A percentile compares a stretch with the other conserved stretches of the same genome.
Evolutionary conservation across 53 echinoderm and acorn worm species (phyloP).

Genomic region (Patiria pectinifera): DNA sequence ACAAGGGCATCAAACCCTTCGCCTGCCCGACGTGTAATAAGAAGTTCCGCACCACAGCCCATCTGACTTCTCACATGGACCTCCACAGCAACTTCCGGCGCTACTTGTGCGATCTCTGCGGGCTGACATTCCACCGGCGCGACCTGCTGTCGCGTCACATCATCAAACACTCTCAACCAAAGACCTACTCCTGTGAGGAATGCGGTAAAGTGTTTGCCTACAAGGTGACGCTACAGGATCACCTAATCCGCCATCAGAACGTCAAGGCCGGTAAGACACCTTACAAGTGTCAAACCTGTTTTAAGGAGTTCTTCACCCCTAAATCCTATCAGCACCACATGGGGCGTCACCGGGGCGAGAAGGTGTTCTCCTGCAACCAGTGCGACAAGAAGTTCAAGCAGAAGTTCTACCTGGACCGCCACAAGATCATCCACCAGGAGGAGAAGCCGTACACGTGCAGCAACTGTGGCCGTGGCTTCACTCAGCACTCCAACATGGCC

Average conservation of each 20-base stretch:
- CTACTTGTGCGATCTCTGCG: slow-evolving; percentile 66
- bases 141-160: slow-evolving; percentile 66
- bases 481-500: slow-evolving; percentile 81
- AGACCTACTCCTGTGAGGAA: slow-evolving; percentile 72
- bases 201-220: slow-evolving; percentile 73
- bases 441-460: slow-evolving; percentile 80
- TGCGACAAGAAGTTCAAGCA: slow-evolving; percentile 79
- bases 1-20: slow-evolving; percentile 64
- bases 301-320: slow-evolving; percentile 78
- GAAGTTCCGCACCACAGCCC: slow-evolving; percentile 66
- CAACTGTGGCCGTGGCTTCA: slow-evolving; percentile 82
- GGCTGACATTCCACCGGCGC: slow-evolving; percentile 69
- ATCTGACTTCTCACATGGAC: slow-evolving; percentile 66
- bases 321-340: slow-evolving; percentile 80
- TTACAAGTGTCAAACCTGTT: slow-evolving; percentile 77
- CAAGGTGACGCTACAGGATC: slow-evolving; percentile 74
- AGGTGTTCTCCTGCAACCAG: slow-evolving; percentile 76
- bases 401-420: slow-evolving; percentile 79
- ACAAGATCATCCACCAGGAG: slow-evolving; percentile 80
- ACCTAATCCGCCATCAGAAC: slow-evolving; percentile 79
- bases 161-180: slow-evolving; percentile 73
- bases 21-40: slow-evolving; percentile 61
- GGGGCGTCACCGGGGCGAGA: slow-evolving; percentile 76
- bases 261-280: slow-evolving; percentile 69
- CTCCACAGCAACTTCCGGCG: slow-evolving; percentile 61